Evolutionary conservation across 2,797 vertebrate species (phyloP).

Genomic region (Karalla daura): DNA sequence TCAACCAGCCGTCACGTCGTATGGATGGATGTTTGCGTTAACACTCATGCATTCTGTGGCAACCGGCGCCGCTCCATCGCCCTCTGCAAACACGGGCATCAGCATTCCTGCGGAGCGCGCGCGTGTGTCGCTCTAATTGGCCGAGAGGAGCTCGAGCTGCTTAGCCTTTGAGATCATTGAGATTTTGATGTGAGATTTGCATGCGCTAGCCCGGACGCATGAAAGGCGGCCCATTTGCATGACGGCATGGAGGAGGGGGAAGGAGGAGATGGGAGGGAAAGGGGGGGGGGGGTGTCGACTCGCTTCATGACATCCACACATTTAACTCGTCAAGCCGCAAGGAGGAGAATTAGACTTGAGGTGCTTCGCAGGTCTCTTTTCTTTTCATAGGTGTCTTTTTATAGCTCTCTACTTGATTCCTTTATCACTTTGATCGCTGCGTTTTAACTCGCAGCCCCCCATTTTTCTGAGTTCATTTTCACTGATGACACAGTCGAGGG

Average conservation of each 20-base stretch:
- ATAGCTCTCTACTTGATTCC: conserved; percentile 49
- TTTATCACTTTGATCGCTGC: conserved; percentile 55
- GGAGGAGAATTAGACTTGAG: conserved; percentile 46
- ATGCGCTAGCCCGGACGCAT: conserved; percentile 30
- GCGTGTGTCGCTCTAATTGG: conserved; percentile 57
- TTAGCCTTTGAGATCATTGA: conserved; percentile 49
- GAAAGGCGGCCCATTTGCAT: conserved; percentile 56
- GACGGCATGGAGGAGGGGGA: conserved; percentile 11
- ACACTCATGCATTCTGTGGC: conserved; percentile 54
- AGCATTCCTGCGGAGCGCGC: conserved; percentile 37
- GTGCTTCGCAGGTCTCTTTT: conserved; percentile 41
- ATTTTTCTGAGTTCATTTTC: conserved; percentile 37
- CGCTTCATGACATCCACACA: conserved; percentile 51
- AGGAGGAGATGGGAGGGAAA: not conserved
- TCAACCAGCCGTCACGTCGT: conserved; percentile 37
- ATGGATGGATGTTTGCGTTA: conserved; percentile 36
- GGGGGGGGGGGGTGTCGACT: conserved; percentile 11
- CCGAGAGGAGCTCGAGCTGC: conserved; percentile 40
- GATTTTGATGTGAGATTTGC: conserved; percentile 61
- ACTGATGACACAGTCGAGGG: conserved; percentile 16
- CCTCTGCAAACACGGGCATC: conserved; percentile 53
- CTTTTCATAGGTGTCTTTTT: conserved; percentile 61
- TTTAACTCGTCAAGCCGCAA: conserved; percentile 36
- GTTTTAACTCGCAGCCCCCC: conserved; percentile 14
- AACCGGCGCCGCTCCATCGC: conserved; percentile 25